Evolutionary conservation across 2,113 vertebrate species (phyloP).

Genomic region (Elaphurus davidianus): DNA sequence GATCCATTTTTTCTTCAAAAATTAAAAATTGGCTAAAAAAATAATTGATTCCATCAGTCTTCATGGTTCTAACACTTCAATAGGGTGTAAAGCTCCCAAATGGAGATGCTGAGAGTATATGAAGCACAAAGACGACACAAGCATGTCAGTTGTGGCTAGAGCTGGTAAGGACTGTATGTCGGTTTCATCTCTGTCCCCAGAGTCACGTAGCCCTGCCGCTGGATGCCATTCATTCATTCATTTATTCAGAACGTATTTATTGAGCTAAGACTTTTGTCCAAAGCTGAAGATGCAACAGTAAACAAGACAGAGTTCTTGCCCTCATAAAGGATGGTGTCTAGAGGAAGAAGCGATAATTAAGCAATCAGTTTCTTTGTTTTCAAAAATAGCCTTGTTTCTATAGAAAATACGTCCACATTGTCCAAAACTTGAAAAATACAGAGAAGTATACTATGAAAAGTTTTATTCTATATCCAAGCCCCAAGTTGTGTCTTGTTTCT

Average conservation of each 20-base stretch:
- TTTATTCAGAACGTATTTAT: neutral
- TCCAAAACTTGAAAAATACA: slow-evolving; percentile 4
- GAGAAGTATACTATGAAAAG: neutral
- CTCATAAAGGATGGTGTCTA: neutral
- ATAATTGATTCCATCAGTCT: neutral
- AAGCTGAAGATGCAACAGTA: neutral
- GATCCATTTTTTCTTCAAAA: neutral
- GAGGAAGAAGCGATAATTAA: neutral
- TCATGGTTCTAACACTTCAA: neutral
- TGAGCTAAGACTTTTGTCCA: neutral
- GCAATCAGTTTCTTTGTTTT: neutral
- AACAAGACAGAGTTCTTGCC: neutral
- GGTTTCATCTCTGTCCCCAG: neutral
- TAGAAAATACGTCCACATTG: neutral
- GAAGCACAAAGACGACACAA: neutral
- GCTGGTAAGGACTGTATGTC: neutral
- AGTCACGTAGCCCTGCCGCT: neutral
- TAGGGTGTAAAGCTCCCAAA: neutral
- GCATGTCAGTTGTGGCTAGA: neutral
- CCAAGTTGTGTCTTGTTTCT: neutral
- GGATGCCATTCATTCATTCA: neutral
- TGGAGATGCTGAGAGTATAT: neutral
- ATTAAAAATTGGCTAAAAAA: neutral
- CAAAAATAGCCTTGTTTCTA: neutral
- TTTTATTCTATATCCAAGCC: neutral